Evolutionary conservation across 2,797 vertebrate genomes (phyloP).

Genomic region (Cyprinella venusta): DNA sequence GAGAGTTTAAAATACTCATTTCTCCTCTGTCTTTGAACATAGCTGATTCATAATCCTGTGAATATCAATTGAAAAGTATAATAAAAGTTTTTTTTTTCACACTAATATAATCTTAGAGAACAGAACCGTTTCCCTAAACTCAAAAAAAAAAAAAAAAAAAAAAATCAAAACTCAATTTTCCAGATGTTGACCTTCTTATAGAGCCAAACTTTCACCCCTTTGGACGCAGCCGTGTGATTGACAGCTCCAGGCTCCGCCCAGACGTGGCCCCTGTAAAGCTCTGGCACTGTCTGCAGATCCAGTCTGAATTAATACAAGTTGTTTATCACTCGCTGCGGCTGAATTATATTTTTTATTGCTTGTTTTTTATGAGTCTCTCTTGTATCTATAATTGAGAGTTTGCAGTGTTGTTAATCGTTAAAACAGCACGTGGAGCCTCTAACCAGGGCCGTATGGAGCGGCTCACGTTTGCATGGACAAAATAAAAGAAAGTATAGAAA

Average conservation of each 20-base stretch:
- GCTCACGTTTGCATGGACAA: conserved; percentile 23
- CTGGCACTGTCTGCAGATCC: conserved; percentile 27
- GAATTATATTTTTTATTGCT: conserved; percentile 55
- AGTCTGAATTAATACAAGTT: conserved; percentile 57
- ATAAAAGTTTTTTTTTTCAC: too few species aligned
- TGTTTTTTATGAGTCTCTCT: conserved; percentile 56
- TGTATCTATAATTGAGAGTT: conserved; percentile 52
- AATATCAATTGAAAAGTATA: not conserved
- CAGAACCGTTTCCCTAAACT: not conserved
- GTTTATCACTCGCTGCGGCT: conserved; percentile 51
- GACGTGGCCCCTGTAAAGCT: conserved; percentile 48
- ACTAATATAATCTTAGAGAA: not conserved
- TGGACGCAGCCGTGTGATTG: not conserved
- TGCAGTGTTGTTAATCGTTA: conserved; percentile 53
- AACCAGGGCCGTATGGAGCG: conserved; percentile 50
- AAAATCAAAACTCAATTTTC: not conserved
- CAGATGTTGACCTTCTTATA: not conserved
- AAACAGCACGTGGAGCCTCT: conserved; percentile 45
- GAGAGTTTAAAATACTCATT: not conserved
- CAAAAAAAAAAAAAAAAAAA: not conserved
- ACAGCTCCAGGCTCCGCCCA: not conserved
- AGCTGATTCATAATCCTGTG: not conserved
- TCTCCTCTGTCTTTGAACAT: not conserved
- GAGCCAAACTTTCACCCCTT: not conserved
- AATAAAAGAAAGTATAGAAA: not conserved